A percentile compares a stretch with the other conserved stretches of the same genome.
Evolutionary conservation across 2,113 vertebrate genomes (phyloP).

Genomic region (Podilymbus podiceps): DNA sequence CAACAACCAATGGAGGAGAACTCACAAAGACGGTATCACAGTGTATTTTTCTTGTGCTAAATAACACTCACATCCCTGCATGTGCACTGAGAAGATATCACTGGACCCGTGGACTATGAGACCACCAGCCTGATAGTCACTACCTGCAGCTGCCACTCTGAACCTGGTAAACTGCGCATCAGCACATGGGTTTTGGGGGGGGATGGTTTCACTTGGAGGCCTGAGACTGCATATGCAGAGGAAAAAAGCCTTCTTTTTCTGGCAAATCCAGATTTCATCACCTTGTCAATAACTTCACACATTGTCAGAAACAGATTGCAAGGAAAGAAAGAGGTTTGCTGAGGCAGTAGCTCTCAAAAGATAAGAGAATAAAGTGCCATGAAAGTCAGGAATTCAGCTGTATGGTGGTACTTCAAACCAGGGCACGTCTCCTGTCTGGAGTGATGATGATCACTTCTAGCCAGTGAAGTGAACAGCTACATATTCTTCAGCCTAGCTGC

Average conservation of each 20-base stretch:
- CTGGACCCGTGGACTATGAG: fast-evolving
- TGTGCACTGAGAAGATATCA: fast-evolving
- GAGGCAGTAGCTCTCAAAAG: not conserved
- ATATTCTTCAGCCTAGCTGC: not conserved
- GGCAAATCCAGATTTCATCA: conserved; percentile 37
- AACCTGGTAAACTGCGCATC: fast-evolving
- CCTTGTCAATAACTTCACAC: conserved; percentile 47
- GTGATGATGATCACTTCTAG: conserved; percentile 25
- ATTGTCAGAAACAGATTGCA: conserved; percentile 42
- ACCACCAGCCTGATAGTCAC: fast-evolving
- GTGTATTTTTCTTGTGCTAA: not conserved
- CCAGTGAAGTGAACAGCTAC: conserved; percentile 22
- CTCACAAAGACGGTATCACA: fast-evolving
- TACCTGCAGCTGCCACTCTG: not conserved
- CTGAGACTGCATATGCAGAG: not conserved
- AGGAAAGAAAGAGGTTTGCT: not conserved
- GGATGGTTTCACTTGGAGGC: not conserved
- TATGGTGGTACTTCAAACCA: not conserved
- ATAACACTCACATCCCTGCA: not conserved
- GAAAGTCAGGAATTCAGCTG: not conserved
- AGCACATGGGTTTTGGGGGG: fast-evolving
- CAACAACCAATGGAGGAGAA: fast-evolving
- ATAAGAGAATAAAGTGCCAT: conserved; percentile 14
- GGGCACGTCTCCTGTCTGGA: not conserved
- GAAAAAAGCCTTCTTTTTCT: not conserved